Evolutionary conservation across 2,113 vertebrate species (phyloP), one percentile per base, ranked within the genome.

Genomic region (Dicerorhinus sumatrensis): DNA sequence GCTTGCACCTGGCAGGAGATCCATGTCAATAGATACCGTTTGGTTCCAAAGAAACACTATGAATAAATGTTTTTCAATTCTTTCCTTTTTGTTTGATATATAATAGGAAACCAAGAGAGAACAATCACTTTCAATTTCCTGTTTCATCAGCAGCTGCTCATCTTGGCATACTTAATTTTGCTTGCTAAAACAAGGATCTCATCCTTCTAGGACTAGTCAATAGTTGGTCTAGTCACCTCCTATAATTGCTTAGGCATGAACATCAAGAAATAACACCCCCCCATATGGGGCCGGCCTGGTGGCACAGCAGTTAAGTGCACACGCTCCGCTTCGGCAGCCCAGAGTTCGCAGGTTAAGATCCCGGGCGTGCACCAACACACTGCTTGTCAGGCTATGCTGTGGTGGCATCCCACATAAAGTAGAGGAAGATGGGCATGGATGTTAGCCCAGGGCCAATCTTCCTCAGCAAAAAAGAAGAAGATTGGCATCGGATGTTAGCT

Each of bases 1-100:
- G 83, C 54, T 97, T 87, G n/a, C 48, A 97, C 96, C 84, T 92
- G 97, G 81, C 85, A 98, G 80, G 56, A 91, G 16, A 54, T 98
- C 48, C 92, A 69, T 95, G 51, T 96, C 98, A 98, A 98, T 95
- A 97, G 81, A 48, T 95, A 97, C 72, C 42, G 96, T 98, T 97
- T 85, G 62, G 92, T 89, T 97, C 73, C 83, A 97, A 92, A 93
- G 84, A 18, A 46, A 97, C 48, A 95, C 3, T n/a, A 96, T 94
- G 91, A 98, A 96, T 97, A 98, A 97, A 97, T 65, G 33, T 9
- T 63, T 97, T 97, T 91, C 69, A 97, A 94, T 91, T 1, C 90
- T 90, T 97, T 95, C 72, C 60, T 96, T 98, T 98, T 97, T 97
- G 48, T 97, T 97, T 97, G 70, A 96, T 92, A 70, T 67, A 87